A percentile compares a stretch with the other conserved stretches of the same genome.
Evolutionary conservation across 2,888 invertebrate genomes (phyloP).

Genomic region (Amitus sp.): DNA sequence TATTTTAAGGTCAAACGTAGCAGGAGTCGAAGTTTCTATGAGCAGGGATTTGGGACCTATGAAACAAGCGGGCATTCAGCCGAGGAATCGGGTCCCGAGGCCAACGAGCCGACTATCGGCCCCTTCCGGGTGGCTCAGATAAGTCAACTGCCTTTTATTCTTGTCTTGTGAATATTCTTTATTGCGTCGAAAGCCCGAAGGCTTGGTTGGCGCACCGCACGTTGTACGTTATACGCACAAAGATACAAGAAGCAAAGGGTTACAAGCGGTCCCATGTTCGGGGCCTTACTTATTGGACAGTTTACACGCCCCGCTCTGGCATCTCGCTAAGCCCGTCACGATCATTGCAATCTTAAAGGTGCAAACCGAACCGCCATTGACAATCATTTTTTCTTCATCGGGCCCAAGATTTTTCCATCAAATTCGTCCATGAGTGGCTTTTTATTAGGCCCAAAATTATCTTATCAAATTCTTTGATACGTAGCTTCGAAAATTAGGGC

Average conservation of each 20-base stretch:
- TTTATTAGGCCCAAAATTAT: too few relatives aligned
- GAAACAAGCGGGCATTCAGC: slow-evolving; percentile 23
- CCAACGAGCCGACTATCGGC: slow-evolving; percentile 25
- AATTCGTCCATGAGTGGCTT: too few relatives aligned
- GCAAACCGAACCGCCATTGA: neutral
- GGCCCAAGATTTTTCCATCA: neutral
- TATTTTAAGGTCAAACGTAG: slow-evolving; percentile 59
- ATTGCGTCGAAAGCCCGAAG: slow-evolving; percentile 44
- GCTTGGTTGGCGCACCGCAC: slow-evolving; percentile 26
- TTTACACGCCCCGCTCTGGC: slow-evolving; percentile 57
- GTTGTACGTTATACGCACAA: slow-evolving; percentile 30
- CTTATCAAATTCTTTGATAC: too few relatives aligned
- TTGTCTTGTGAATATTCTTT: slow-evolving; percentile 60
- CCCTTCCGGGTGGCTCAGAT: slow-evolving; percentile 51
- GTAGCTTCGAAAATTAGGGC: too few relatives aligned
- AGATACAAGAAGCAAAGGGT: slow-evolving; percentile 53
- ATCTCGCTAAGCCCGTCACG: slow-evolving; percentile 21
- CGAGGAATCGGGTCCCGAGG: slow-evolving; percentile 18
- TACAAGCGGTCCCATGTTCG: slow-evolving; percentile 54
- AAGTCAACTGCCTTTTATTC: slow-evolving; percentile 61
- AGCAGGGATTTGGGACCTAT: slow-evolving; percentile 16
- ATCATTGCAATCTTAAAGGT: too few relatives aligned
- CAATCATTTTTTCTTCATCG: neutral
- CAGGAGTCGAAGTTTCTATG: slow-evolving; percentile 55
- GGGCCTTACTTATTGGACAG: slow-evolving; percentile 63